These are phyloP conservation scores for Drosophila borealis DNA, from an alignment of 2,888 invertebrate genomes.

Conservation along the genomic window DNA sequence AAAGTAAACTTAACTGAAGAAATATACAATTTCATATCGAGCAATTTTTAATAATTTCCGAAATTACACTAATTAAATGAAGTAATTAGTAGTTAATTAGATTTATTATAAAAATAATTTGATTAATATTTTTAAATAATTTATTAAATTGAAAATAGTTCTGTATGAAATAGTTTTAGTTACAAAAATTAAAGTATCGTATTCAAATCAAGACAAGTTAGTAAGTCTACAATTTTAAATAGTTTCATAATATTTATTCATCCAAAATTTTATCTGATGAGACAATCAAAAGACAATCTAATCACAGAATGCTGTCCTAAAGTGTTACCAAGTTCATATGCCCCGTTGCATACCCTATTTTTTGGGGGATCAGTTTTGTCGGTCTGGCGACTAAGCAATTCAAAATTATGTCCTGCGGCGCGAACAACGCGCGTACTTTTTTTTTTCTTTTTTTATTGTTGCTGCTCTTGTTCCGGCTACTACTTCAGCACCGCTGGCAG, in stretches of 20 bases:
- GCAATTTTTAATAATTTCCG: no score
- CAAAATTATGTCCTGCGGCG: slow-evolving; percentile 74
- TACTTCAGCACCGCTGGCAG: slow-evolving; percentile 32
- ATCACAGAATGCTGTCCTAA: neutral
- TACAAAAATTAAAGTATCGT: no score
- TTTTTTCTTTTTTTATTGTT: slow-evolving; percentile 18
- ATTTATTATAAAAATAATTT: neutral
- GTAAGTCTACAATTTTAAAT: no score
- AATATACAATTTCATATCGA: no score
- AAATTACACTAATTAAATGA: no score
- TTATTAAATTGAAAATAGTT: no score
- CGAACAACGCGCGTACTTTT: slow-evolving; percentile 41
- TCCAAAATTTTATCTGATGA: neutral
- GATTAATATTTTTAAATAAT: neutral
- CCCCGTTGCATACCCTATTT: slow-evolving; percentile 27
- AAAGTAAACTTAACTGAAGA: no score
- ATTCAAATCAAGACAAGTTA: no score
- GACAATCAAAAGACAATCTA: no score
- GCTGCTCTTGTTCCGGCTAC: slow-evolving; percentile 19
- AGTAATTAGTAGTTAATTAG: no score
- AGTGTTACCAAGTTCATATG: neutral
- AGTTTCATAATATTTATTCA: no score
- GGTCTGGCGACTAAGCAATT: slow-evolving; percentile 59
- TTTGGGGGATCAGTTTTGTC: slow-evolving; percentile 1
- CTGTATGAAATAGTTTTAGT: no score